A percentile compares a stretch with the other conserved stretches of the same genome.
Conservation (phyloP, 2,888 invertebrate species). For the Plagodis pulveraria region DNA sequence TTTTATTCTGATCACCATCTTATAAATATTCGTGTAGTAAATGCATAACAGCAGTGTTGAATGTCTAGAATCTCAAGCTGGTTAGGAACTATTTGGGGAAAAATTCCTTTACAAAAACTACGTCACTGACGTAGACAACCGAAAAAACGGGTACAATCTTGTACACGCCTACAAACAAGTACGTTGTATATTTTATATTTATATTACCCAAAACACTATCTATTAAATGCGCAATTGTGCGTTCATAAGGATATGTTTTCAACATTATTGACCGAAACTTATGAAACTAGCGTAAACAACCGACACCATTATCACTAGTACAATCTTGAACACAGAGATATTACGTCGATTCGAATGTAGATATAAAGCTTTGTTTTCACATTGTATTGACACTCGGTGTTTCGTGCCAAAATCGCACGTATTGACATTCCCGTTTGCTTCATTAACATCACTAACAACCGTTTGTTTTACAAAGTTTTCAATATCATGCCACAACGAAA, state of each 20-base stretch:
- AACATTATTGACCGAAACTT: slow-evolving; percentile 5
- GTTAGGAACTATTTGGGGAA: slow-evolving; percentile 9
- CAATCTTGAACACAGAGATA: slow-evolving; percentile 9
- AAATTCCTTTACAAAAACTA: slow-evolving; percentile 1
- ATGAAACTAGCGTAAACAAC: slow-evolving; percentile 11
- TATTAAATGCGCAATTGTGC: slow-evolving; percentile 9
- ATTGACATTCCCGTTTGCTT: neutral
- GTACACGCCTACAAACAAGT: neutral
- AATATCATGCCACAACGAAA: no score
- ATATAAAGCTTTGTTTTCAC: neutral
- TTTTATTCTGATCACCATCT: neutral
- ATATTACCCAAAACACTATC: neutral
- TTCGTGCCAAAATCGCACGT: neutral
- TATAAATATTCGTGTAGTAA: slow-evolving; percentile 3
- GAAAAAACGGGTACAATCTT: neutral
- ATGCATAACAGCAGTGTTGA: slow-evolving; percentile 17
- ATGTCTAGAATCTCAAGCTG: neutral
- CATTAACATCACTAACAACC: no score
- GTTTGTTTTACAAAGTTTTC: no score
- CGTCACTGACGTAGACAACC: neutral
- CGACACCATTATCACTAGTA: slow-evolving; percentile 8
- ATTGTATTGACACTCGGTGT: neutral
- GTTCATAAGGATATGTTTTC: slow-evolving; percentile 12
- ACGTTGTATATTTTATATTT: neutral
- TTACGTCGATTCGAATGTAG: neutral